Evolutionary conservation across 2,113 vertebrate species (phyloP).

Genomic region (Nesospiza acunhae): DNA sequence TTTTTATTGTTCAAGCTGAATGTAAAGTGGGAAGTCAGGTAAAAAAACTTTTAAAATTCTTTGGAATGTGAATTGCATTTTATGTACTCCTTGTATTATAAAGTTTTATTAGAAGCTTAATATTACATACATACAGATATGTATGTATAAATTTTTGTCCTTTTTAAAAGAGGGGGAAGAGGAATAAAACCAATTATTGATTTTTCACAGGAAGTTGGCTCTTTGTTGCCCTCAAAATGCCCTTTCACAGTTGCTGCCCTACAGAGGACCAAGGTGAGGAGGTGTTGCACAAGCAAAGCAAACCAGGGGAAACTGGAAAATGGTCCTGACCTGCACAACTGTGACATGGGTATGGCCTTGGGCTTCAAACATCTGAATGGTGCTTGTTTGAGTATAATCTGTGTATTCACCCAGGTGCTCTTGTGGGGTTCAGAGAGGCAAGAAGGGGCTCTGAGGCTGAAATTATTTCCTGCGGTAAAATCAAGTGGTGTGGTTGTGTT

Average conservation of each 20-base stretch:
- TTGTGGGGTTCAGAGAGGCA: neutral
- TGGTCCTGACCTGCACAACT: rapidly evolving
- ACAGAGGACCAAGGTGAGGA: neutral
- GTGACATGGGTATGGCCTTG: neutral
- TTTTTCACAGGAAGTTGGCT: neutral
- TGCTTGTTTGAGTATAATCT: neutral
- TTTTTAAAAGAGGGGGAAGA: neutral
- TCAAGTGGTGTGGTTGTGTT: rapidly evolving
- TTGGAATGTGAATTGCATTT: neutral
- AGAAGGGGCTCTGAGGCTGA: neutral
- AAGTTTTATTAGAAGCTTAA: neutral
- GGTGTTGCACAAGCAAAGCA: neutral
- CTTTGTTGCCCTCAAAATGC: neutral
- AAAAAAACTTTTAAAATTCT: neutral
- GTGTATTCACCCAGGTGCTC: neutral
- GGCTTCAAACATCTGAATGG: neutral
- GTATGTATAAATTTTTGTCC: neutral
- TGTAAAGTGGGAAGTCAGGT: neutral
- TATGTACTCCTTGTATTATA: neutral
- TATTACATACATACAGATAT: neutral
- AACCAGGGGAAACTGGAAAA: neutral
- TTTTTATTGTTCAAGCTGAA: neutral
- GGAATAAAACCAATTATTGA: neutral
- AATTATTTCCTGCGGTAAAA: neutral
- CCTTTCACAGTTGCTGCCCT: neutral